A percentile compares a stretch with the other conserved stretches of the same genome.
Evolutionary conservation across 2,888 invertebrate genomes (phyloP).

Genomic region (Tetheella fluctuosa): DNA sequence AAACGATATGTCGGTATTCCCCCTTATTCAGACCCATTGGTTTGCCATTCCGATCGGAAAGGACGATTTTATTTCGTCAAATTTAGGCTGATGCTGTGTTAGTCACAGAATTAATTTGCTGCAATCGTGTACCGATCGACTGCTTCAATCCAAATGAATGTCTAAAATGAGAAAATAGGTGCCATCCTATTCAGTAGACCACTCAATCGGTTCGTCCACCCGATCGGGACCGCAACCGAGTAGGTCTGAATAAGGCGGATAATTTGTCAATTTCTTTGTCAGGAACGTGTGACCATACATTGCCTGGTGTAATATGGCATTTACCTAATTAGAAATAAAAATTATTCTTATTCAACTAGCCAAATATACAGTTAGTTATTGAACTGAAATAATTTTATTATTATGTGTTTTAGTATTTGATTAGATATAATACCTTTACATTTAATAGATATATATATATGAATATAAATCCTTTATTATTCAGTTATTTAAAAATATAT

Average conservation of each 20-base stretch:
- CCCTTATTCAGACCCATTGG: too few relatives aligned
- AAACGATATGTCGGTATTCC: neutral
- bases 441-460: neutral
- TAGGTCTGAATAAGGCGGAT: too few relatives aligned
- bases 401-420: neutral
- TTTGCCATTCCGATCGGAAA: too few relatives aligned
- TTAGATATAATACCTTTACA: neutral
- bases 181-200: too few relatives aligned
- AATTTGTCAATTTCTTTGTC: neutral
- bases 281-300: neutral
- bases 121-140: too few relatives aligned
- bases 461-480: neutral
- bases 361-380: neutral
- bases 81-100: too few relatives aligned
- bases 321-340: neutral
- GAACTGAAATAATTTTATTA: neutral
- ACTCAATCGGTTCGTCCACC: too few relatives aligned
- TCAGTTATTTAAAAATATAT: neutral
- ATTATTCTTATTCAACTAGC: neutral
- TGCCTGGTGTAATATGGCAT: neutral
- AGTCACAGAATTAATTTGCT: too few relatives aligned
- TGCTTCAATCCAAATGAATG: too few relatives aligned
- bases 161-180: too few relatives aligned
- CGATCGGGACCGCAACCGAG: too few relatives aligned
- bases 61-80: too few relatives aligned